Evolutionary conservation across 1,140 invertebrate species (phyloP).

Genomic region (Nautilus pompilius): DNA sequence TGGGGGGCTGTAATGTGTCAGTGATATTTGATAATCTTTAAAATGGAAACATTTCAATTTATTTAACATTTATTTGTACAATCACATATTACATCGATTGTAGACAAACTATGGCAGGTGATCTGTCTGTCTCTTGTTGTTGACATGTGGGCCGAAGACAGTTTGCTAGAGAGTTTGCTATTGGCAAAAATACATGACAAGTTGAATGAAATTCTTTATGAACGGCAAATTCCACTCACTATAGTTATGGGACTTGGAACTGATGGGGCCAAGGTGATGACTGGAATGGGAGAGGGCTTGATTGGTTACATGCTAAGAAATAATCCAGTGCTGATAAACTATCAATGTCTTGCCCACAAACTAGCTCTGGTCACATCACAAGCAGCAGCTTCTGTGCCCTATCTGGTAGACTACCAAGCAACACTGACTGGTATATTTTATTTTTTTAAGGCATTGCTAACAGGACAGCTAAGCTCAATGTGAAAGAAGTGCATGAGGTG

Average conservation of each 20-base stretch:
- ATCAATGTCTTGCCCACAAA: slow-evolving; percentile 10
- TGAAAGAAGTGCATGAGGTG: slow-evolving; percentile 12
- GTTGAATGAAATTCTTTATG: too few relatives aligned
- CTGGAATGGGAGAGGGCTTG: neutral
- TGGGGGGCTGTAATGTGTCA: too few relatives aligned
- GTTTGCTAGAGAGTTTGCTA: too few relatives aligned
- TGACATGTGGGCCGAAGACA: too few relatives aligned
- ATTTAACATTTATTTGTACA: too few relatives aligned
- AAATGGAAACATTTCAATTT: too few relatives aligned
- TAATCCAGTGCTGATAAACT: slow-evolving; percentile 7
- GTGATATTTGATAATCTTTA: too few relatives aligned
- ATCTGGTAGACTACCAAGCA: slow-evolving; percentile 7
- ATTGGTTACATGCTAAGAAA: slow-evolving; percentile 8
- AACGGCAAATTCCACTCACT: neutral
- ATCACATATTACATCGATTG: too few relatives aligned
- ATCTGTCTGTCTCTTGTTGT: too few relatives aligned
- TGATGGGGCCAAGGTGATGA: slow-evolving; percentile 13
- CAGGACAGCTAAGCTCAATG: slow-evolving; percentile 3
- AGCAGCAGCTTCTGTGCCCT: slow-evolving; percentile 4
- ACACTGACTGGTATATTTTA: slow-evolving; percentile 10
- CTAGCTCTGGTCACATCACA: slow-evolving; percentile 9
- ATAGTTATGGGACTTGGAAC: slow-evolving; percentile 9
- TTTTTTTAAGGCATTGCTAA: slow-evolving; percentile 8
- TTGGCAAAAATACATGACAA: too few relatives aligned
- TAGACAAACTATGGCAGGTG: too few relatives aligned